Evolutionary conservation across 2,113 vertebrate species (phyloP).

Genomic region (Neogale vison): DNA sequence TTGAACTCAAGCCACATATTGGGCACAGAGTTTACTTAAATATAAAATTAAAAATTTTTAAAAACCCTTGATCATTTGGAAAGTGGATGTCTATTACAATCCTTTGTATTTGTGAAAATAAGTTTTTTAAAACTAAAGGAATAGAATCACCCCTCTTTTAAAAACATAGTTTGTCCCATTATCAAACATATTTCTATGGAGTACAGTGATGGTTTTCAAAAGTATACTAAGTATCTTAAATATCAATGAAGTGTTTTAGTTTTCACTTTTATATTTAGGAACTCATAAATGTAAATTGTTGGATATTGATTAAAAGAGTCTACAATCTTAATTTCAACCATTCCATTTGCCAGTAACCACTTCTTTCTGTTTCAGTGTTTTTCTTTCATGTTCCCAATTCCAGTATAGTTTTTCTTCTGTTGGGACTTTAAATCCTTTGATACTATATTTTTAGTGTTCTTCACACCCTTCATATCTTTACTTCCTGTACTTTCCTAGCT

Average conservation of each 20-base stretch:
- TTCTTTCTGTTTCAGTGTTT: not conserved
- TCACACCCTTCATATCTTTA: not conserved
- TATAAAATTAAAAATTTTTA: not conserved
- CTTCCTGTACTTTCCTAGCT: not conserved
- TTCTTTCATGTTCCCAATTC: not conserved
- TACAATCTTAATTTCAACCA: not conserved
- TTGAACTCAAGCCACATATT: not conserved
- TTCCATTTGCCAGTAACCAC: not conserved
- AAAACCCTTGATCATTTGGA: not conserved
- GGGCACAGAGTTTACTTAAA: not conserved
- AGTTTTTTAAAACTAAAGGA: not conserved
- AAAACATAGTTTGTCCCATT: not conserved
- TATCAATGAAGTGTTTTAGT: not conserved
- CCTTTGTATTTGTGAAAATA: not conserved
- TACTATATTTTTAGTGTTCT: not conserved
- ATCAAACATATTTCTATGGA: not conserved
- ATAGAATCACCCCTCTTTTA: not conserved
- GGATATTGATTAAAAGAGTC: not conserved
- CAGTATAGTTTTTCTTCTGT: not conserved
- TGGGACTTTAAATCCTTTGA: not conserved
- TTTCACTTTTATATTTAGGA: not conserved
- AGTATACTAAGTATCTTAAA: not conserved
- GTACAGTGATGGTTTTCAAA: not conserved
- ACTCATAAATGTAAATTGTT: not conserved
- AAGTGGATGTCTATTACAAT: not conserved